Evolutionary conservation across 2,888 invertebrate genomes (phyloP).

Genomic region (Xylocampa areola): DNA sequence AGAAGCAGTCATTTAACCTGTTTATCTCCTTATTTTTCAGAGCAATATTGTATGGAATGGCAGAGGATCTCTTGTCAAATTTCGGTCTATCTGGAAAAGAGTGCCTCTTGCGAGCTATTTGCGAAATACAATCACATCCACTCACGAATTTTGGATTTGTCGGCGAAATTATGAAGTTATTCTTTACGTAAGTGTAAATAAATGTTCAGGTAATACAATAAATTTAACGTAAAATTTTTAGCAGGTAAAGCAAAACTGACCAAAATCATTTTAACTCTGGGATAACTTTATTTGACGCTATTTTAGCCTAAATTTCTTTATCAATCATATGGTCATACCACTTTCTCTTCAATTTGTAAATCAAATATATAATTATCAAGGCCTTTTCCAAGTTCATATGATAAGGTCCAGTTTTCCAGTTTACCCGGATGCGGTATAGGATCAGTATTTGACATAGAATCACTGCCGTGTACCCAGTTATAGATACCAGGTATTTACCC

Average conservation of each 20-base stretch:
- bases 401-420: constrained; percentile 21
- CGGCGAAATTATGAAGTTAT: constrained; percentile 95
- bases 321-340: no score
- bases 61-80: constrained; percentile 94
- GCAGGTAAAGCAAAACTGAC: no score
- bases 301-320: no score
- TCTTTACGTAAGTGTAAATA: constrained; percentile 92
- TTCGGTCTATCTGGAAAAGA: constrained; percentile 95
- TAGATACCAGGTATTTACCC: constrained; percentile 12
- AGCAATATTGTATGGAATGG: constrained; percentile 93
- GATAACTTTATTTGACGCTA: no score
- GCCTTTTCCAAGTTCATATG: constrained; percentile 9
- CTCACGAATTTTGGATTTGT: constrained; percentile 94
- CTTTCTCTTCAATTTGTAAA: constrained; percentile 2
- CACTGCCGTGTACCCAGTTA: constrained; percentile 12
- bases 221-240: no score
- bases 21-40: constrained; percentile 73
- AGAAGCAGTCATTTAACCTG: background rate
- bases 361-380: background rate
- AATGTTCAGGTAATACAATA: no score
- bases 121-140: constrained; percentile 95
- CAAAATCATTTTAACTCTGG: no score
- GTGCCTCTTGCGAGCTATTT: constrained; percentile 94
- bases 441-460: constrained; percentile 28
- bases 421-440: constrained; percentile 31